These are phyloP conservation scores for Brachypalpus laphriformis DNA, from an alignment of 2,888 invertebrate genomes.

Conservation along the genomic window DNA sequence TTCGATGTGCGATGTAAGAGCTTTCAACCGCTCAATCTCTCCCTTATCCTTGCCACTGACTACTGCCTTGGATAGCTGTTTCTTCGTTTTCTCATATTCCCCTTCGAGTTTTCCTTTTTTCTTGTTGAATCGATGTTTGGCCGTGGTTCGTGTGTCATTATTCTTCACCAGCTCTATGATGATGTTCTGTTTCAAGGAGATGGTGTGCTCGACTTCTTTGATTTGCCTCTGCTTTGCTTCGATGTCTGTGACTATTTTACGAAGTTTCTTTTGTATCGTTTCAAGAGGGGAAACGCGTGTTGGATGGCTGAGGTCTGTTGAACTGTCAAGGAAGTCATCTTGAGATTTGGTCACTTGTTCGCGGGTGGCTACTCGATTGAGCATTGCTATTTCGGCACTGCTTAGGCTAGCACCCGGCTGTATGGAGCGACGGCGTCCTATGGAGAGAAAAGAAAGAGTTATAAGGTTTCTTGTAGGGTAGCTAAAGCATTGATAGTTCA, in stretches of 20 bases:
- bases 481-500: no score
- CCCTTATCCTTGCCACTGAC: constrained; percentile 82
- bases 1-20: constrained; percentile 83
- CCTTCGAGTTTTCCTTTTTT: constrained; percentile 86
- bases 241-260: constrained; percentile 84
- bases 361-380: constrained; percentile 85
- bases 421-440: constrained; percentile 84
- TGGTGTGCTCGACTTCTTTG: constrained; percentile 87
- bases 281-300: constrained; percentile 79
- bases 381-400: constrained; percentile 85
- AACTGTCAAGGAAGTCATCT: constrained; percentile 79
- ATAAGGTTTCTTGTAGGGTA: background rate
- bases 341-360: constrained; percentile 77
- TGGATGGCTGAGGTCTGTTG: constrained; percentile 77
- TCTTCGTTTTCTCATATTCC: constrained; percentile 85
- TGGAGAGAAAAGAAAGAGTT: background rate
- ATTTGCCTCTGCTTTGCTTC: constrained; percentile 88
- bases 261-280: constrained; percentile 80
- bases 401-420: constrained; percentile 86
- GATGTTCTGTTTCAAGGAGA: constrained; percentile 89
- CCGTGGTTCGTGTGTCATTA: constrained; percentile 84
- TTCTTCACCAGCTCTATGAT: constrained; percentile 87
- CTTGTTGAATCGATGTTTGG: constrained; percentile 86
- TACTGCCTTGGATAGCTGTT: constrained; percentile 84
- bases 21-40: constrained; percentile 82